Percentiles rank a stretch among this genome's conserved stretches.
These are phyloP conservation scores for Selene dorsalis DNA, from an alignment of 2,797 vertebrate species.

Conservation along the genomic window DNA sequence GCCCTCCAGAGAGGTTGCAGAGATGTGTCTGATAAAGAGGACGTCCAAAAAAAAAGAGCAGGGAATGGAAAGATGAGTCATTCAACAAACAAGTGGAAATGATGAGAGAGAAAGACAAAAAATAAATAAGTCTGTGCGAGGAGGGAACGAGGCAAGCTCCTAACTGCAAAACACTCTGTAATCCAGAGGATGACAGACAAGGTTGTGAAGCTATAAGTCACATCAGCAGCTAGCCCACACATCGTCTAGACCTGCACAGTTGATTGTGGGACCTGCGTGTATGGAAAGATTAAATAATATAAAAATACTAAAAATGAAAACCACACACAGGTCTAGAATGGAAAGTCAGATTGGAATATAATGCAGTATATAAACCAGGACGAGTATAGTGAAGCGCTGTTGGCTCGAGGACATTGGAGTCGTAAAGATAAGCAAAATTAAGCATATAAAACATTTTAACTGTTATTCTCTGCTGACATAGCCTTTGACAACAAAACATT, in stretches of 20 bases:
- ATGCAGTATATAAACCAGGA: constrained; percentile 16
- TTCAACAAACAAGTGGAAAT: constrained; percentile 61
- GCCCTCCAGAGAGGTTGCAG: constrained; percentile 44
- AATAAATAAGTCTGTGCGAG: constrained; percentile 27
- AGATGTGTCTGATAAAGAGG: constrained; percentile 56
- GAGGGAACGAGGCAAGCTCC: constrained; percentile 34
- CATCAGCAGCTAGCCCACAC: constrained; percentile 56
- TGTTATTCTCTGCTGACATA: not conserved
- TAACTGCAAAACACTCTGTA: constrained; percentile 35
- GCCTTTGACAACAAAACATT: constrained; percentile 4
- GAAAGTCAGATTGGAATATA: constrained; percentile 29
- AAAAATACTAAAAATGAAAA: constrained; percentile 61
- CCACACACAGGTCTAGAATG: constrained; percentile 48
- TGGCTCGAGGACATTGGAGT: constrained; percentile 1
- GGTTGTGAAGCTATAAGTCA: constrained; percentile 52
- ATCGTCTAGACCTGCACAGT: constrained; percentile 35
- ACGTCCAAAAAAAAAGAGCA: constrained; percentile 58
- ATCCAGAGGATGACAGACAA: constrained; percentile 44
- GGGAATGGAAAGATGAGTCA: constrained; percentile 63
- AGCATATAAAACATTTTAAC: constrained; percentile 13
- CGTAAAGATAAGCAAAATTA: constrained; percentile 24
- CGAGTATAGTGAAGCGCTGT: constrained; percentile 18
- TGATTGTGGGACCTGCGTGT: constrained; percentile 49
- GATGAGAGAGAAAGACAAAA: constrained; percentile 43
- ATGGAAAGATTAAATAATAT: constrained; percentile 61